Evolutionary conservation across 2,888 invertebrate genomes (phyloP).

Genomic region (Euplagia quadripunctaria): DNA sequence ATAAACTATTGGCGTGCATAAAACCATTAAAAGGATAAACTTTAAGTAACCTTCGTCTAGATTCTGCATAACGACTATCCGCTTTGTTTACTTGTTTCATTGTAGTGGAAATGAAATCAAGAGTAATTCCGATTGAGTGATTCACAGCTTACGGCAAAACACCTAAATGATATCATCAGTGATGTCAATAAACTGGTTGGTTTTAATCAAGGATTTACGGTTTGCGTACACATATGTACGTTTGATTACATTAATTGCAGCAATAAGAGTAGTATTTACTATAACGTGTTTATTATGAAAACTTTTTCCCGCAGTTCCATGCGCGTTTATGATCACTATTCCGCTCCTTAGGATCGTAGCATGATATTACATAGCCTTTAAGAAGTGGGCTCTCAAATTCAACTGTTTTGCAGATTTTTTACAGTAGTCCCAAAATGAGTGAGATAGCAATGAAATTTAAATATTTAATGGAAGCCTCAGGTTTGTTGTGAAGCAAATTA

Average conservation of each 20-base stretch:
- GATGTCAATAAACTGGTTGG: conserved; percentile 18
- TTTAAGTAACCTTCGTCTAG: background rate
- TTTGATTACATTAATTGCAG: background rate
- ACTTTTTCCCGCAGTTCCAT: no score
- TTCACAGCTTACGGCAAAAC: conserved; percentile 32
- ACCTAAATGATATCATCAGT: conserved; percentile 42
- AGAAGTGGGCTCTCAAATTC: no score
- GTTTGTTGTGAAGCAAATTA: no score
- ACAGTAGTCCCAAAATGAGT: no score
- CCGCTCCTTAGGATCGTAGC: no score
- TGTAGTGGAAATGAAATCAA: conserved; percentile 4
- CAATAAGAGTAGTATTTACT: background rate
- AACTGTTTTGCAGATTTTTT: no score
- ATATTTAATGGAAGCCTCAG: no score
- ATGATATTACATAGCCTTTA: no score
- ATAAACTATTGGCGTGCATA: background rate
- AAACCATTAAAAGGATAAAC: background rate
- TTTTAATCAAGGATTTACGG: background rate
- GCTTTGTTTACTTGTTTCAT: background rate
- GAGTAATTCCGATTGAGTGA: conserved; percentile 33
- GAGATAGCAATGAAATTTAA: no score
- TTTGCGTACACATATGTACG: background rate
- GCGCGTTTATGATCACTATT: no score
- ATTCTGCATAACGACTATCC: background rate
- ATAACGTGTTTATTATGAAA: no score